Conservation (phyloP, 1,140 invertebrate species). For the Aplysia californica region DNA sequence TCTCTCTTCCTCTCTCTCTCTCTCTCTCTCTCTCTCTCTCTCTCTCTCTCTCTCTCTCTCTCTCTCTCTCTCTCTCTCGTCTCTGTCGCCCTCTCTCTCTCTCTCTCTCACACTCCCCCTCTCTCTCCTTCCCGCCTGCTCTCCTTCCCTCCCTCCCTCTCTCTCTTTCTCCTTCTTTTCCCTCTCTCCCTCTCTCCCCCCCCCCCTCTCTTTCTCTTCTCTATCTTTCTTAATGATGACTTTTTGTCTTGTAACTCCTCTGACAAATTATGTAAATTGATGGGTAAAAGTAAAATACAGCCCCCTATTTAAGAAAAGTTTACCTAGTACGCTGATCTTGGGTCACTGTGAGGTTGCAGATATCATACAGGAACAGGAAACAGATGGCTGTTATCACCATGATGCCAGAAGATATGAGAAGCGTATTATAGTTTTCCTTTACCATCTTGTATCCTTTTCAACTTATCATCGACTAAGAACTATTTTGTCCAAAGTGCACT, state of each 20-base stretch:
- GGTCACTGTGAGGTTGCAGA: too few species aligned
- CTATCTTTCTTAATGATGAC: neutral
- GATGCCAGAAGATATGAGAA: too few species aligned
- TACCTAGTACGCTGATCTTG: too few species aligned
- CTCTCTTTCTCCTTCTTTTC: neutral
- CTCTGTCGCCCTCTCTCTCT: neutral
- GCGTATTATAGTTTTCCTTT: too few species aligned
- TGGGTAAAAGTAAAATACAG: neutral
- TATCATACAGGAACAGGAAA: too few species aligned
- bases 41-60: neutral
- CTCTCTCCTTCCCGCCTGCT: neutral
- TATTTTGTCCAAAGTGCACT: too few species aligned
- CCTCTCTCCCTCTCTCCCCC: conserved; percentile 1
- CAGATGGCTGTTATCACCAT: too few species aligned
- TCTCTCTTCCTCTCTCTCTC: neutral
- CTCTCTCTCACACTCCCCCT: neutral
- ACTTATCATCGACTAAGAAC: too few species aligned
- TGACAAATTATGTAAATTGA: neutral
- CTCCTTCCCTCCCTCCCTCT: neutral
- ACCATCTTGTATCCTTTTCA: too few species aligned
- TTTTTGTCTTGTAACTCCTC: neutral
- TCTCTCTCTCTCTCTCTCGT: neutral
- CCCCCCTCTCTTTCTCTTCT: neutral
- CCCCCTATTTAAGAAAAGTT: neutral
- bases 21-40: neutral